Conservation (phyloP, 2,113 vertebrate genomes). For the Glaucomys volans region DNA sequence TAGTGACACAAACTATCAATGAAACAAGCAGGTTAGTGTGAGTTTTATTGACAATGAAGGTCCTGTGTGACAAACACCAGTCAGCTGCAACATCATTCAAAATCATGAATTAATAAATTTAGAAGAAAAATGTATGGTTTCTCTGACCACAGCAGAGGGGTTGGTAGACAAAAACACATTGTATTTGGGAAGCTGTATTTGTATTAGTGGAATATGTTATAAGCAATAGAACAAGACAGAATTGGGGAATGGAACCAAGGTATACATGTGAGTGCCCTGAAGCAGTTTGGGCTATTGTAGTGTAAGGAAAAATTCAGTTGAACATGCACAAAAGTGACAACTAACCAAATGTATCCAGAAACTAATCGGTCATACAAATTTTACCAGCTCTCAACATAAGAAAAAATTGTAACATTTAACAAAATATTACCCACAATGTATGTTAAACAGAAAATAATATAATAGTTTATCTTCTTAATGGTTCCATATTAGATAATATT, state of each 20-base stretch:
- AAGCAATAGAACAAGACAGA: background rate
- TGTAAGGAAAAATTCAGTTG: background rate
- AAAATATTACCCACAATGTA: background rate
- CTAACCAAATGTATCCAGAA: background rate
- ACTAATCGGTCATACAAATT: background rate
- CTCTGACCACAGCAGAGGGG: background rate
- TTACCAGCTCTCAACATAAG: background rate
- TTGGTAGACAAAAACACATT: no score
- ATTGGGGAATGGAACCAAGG: background rate
- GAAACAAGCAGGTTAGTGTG: background rate
- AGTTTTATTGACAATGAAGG: background rate
- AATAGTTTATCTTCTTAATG: background rate
- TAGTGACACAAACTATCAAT: background rate
- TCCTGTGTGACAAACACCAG: background rate
- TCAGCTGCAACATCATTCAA: background rate
- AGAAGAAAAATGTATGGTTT: background rate
- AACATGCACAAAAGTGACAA: background rate
- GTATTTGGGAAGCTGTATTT: background rate
- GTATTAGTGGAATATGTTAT: background rate
- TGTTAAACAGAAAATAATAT: background rate
- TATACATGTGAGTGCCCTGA: background rate
- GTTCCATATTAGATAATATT: slow-evolving; percentile 15
- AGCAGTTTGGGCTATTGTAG: background rate
- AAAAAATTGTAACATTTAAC: background rate
- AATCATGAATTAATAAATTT: background rate